Base-by-base conservation (phyloP, 2,888 invertebrate species). In the Dromius quadrimaculatus region DNA sequence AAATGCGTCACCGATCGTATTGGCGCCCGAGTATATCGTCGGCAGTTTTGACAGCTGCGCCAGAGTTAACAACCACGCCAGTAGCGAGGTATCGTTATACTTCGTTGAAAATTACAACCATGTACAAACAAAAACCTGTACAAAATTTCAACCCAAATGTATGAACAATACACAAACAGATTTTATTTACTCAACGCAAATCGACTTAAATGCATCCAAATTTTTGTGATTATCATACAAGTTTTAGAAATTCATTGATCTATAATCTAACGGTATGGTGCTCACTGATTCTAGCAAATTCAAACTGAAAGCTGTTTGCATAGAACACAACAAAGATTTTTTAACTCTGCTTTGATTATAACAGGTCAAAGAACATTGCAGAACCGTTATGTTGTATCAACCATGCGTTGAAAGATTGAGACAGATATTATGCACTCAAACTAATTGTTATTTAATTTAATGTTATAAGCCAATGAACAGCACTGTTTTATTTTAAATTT, bases 361-460 rank as follows among this genome's bases (percentile, higher is more conserved):
- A 19, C 64, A 64, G 47, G 32, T 47, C 64, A 47, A 11, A 17
- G 64, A 19, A 64, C 47, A 64, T 47, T 32, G 47, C 47, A 47
- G 47, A 36, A 54, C 50, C 50, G 50, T 54, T 54, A 54, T 11
- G 41, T 15, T 64, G 34, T 32, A 32, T 32, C 5, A 32, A 13
- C 50, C 28, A 23, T 22, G 28, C 15, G 50, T 17, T 28, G 8
- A 8, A 47, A 47, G 20, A 13, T 19, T 19, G 34, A 20, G 45
- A 43, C 34, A 43, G 64, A 45, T 64, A 64, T 47, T 47, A 45
- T 61, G 22, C 45, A 47, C 47, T 54, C 50, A 54, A 64, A 43
- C 28, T 64, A 64, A 64, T 64, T 64, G 64, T 64, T 64, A 64
- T 47, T 64, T 64, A 64, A 64, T 64, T 47, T 47, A 22, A 64